Conservation (phyloP, 2,797 vertebrate species). For the Spinus olivaceus region DNA sequence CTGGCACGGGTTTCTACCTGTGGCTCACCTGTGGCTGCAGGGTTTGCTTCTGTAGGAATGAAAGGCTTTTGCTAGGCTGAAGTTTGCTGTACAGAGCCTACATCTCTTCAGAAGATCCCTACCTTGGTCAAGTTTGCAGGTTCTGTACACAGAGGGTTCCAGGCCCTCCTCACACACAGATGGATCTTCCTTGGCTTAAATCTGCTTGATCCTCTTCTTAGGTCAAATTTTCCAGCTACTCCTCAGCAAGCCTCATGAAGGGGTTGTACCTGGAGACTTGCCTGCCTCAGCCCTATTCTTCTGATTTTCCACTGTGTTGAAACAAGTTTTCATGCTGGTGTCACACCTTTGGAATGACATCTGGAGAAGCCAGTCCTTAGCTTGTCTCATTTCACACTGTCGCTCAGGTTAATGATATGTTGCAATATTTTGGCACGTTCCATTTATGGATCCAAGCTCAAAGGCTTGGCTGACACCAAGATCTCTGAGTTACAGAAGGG, state of each 20-base stretch:
- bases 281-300: background rate
- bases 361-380: background rate
- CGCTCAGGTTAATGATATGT: background rate
- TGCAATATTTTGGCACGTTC: background rate
- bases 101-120: background rate
- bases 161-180: accelerated
- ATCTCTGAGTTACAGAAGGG: background rate
- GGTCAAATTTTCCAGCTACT: background rate
- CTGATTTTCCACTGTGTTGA: background rate
- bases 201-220: background rate
- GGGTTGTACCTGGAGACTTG: background rate
- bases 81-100: background rate
- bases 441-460: background rate
- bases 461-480: background rate
- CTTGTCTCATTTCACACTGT: background rate
- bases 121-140: accelerated
- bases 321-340: background rate
- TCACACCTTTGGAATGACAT: conserved; percentile 2
- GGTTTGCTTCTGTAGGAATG: background rate
- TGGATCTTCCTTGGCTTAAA: background rate
- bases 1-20: background rate
- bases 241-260: background rate
- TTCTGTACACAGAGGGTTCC: background rate
- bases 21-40: background rate
- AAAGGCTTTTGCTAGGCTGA: background rate